A percentile compares a stretch with the other conserved stretches of the same genome.
phyloP scores from a whole-genome alignment of 2,113 vertebrate species.

The Hippocampus guttulatus region DNA sequence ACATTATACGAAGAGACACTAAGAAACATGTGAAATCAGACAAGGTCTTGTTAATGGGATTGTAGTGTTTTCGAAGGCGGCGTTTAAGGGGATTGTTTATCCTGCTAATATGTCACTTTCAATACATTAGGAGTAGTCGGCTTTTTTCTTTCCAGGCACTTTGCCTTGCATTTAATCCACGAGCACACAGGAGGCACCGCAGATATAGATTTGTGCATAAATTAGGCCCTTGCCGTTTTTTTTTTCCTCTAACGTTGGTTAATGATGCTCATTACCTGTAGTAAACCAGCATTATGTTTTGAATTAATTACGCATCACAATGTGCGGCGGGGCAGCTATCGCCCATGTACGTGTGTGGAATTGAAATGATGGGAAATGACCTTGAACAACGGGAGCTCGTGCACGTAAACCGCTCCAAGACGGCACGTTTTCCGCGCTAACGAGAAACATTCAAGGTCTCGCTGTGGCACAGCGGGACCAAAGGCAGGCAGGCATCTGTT shows the following conservation, averaged over 20 bases:
- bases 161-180: slow-evolving; percentile 65
- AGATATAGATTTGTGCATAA: slow-evolving; percentile 58
- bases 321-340: not conserved
- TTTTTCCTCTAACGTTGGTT: slow-evolving; percentile 16
- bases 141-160: slow-evolving; percentile 54
- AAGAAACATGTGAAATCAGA: slow-evolving; percentile 59
- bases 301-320: slow-evolving; percentile 34
- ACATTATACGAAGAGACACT: slow-evolving; percentile 33
- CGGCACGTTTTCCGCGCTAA: slow-evolving; percentile 32
- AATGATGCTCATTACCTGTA: slow-evolving; percentile 19
- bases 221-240: slow-evolving; percentile 49
- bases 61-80: slow-evolving; percentile 64
- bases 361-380: slow-evolving; percentile 45
- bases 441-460: slow-evolving; percentile 39
- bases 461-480: slow-evolving; percentile 24
- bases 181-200: slow-evolving; percentile 54
- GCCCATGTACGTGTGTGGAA: not conserved
- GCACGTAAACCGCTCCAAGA: not conserved
- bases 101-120: slow-evolving; percentile 78
- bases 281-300: slow-evolving; percentile 30
- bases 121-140: slow-evolving; percentile 71
- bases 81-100: slow-evolving; percentile 76
- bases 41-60: slow-evolving; percentile 72
- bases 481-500: slow-evolving; percentile 20
- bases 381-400: slow-evolving; percentile 32